Conservation (phyloP, 1,140 invertebrate species). For the Micrasema minimum region DNA sequence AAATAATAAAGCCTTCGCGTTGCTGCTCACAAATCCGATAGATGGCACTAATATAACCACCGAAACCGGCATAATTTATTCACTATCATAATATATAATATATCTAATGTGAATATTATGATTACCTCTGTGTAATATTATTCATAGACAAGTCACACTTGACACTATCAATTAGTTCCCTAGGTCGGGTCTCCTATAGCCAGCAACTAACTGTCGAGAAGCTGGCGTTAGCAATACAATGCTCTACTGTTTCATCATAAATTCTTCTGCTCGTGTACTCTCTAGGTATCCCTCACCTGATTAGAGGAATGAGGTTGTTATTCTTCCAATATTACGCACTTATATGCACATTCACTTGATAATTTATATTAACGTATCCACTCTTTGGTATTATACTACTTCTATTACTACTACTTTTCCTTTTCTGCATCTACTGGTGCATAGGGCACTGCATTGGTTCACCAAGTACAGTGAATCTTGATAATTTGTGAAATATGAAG, state of each 20-base stretch:
- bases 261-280: neutral
- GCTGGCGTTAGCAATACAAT: slow-evolving; percentile 24
- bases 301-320: too few relatives aligned
- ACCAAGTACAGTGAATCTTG: too few relatives aligned
- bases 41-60: neutral
- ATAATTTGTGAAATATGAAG: too few relatives aligned
- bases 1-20: neutral
- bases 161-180: slow-evolving; percentile 45
- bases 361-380: too few relatives aligned
- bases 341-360: too few relatives aligned
- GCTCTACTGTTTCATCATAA: slow-evolving; percentile 40
- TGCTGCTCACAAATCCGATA: neutral
- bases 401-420: too few relatives aligned
- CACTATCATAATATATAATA: neutral
- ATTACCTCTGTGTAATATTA: neutral
- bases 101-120: too few relatives aligned
- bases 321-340: too few relatives aligned
- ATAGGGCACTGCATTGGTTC: too few relatives aligned
- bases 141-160: slow-evolving; percentile 35
- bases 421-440: too few relatives aligned
- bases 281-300: too few relatives aligned
- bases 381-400: too few relatives aligned
- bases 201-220: slow-evolving; percentile 41
- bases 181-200: slow-evolving; percentile 21
- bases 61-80: neutral